A percentile compares a stretch with the other conserved stretches of the same genome.
Evolutionary conservation across 2,888 invertebrate genomes (phyloP).

Genomic region (Polydrusus cervinus): DNA sequence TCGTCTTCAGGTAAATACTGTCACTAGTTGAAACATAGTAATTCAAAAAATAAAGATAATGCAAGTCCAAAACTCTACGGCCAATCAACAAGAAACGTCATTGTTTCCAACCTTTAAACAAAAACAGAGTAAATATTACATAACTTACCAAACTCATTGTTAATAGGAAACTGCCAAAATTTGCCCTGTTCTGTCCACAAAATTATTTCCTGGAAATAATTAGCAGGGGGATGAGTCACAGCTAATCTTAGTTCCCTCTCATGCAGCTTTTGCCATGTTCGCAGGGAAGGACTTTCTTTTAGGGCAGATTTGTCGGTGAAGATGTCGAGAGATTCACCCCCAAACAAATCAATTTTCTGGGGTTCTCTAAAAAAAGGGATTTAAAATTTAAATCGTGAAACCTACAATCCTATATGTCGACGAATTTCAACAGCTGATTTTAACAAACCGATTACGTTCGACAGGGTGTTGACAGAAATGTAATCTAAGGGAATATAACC

Average conservation of each 20-base stretch:
- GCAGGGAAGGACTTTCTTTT: slow-evolving; percentile 69
- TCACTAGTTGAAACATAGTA: no score
- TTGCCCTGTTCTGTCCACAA: slow-evolving; percentile 96
- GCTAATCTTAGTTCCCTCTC: slow-evolving; percentile 80
- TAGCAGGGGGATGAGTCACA: slow-evolving; percentile 83
- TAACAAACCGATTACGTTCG: neutral
- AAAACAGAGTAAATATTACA: no score
- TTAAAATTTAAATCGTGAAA: neutral
- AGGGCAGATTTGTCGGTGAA: slow-evolving; percentile 72
- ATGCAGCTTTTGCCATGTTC: slow-evolving; percentile 81
- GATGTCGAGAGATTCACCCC: slow-evolving; percentile 77
- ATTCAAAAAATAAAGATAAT: no score
- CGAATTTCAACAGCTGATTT: slow-evolving; percentile 13
- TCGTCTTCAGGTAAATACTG: no score
- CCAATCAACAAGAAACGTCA: no score
- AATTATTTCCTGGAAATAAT: slow-evolving; percentile 95
- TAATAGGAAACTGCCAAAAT: slow-evolving; percentile 96
- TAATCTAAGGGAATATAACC: slow-evolving; percentile 17
- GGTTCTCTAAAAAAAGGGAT: slow-evolving; percentile 48
- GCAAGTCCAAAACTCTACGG: no score
- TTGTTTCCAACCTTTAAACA: no score
- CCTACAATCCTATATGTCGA: neutral
- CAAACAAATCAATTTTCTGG: slow-evolving; percentile 78
- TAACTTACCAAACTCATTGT: slow-evolving; percentile 92
- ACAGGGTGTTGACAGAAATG: slow-evolving; percentile 9